These are phyloP conservation scores for Megamerina dolium DNA, from an alignment of 2,888 invertebrate genomes.

Conservation along the genomic window DNA sequence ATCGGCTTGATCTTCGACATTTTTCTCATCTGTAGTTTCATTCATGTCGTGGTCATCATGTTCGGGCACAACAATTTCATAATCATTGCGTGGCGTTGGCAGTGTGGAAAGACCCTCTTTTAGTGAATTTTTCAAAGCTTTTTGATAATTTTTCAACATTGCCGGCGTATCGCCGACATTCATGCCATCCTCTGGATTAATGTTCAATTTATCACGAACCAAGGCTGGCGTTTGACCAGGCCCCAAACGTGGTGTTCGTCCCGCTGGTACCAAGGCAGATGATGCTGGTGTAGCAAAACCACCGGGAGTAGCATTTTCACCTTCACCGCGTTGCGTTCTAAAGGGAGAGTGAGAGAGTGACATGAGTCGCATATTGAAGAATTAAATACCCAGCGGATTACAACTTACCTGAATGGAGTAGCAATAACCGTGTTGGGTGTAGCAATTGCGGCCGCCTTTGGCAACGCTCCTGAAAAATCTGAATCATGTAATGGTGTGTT, in stretches of 20 bases:
- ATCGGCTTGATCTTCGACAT: constrained; percentile 81
- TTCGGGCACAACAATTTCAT: constrained; percentile 96
- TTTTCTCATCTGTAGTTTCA: constrained; percentile 42
- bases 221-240: constrained; percentile 61
- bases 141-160: constrained; percentile 60
- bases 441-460: constrained; percentile 62
- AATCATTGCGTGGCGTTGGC: constrained; percentile 93
- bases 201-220: constrained; percentile 87
- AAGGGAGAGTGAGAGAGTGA: neutral
- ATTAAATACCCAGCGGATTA: neutral
- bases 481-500: constrained; percentile 89
- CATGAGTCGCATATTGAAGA: neutral
- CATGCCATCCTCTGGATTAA: constrained; percentile 81
- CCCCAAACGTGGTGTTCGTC: constrained; percentile 28
- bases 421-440: constrained; percentile 90
- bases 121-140: constrained; percentile 69
- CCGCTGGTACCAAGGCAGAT: constrained; percentile 50
- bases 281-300: constrained; percentile 56
- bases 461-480: constrained; percentile 80
- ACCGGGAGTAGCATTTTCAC: constrained; percentile 60
- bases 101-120: constrained; percentile 72
- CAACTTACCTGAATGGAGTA: constrained; percentile 67
- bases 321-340: constrained; percentile 62
- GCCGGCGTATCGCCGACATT: constrained; percentile 67
- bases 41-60: constrained; percentile 61